Conservation (phyloP, 2,797 vertebrate species). For the Mergus octosetaceus region DNA sequence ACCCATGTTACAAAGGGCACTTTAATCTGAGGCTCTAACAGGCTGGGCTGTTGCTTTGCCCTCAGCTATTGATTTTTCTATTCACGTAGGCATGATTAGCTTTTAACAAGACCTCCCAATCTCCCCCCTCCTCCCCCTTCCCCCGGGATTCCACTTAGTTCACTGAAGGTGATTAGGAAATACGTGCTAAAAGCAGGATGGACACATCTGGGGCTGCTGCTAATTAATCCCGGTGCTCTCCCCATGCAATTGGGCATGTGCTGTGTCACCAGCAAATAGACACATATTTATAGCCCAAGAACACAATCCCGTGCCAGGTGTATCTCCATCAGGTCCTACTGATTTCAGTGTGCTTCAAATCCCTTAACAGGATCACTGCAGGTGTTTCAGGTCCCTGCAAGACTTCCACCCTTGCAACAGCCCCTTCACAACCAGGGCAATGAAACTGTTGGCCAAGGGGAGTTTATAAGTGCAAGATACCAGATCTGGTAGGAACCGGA, state of each 20-base stretch:
- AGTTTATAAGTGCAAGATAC: neutral
- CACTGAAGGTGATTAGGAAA: neutral
- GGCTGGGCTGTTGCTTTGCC: neutral
- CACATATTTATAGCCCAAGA: neutral
- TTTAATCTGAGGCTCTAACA: neutral
- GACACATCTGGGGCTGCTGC: neutral
- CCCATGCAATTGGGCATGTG: fast-evolving
- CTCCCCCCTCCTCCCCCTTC: fast-evolving
- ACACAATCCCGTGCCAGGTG: neutral
- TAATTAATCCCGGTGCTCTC: neutral
- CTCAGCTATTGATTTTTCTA: neutral
- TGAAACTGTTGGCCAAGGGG: neutral
- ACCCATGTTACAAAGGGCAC: neutral
- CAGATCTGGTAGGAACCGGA: neutral
- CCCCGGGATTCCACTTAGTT: neutral
- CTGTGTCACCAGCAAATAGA: neutral
- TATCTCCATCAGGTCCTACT: neutral
- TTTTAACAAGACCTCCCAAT: neutral
- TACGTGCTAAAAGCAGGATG: neutral
- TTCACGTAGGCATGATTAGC: neutral
- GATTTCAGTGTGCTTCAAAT: neutral
- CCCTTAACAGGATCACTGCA: neutral
- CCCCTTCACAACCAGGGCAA: neutral
- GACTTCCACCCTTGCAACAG: neutral
- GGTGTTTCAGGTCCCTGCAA: neutral